These are phyloP conservation scores for Dermatemys mawii DNA, from an alignment of 2,113 vertebrate genomes.

Conservation along the genomic window DNA sequence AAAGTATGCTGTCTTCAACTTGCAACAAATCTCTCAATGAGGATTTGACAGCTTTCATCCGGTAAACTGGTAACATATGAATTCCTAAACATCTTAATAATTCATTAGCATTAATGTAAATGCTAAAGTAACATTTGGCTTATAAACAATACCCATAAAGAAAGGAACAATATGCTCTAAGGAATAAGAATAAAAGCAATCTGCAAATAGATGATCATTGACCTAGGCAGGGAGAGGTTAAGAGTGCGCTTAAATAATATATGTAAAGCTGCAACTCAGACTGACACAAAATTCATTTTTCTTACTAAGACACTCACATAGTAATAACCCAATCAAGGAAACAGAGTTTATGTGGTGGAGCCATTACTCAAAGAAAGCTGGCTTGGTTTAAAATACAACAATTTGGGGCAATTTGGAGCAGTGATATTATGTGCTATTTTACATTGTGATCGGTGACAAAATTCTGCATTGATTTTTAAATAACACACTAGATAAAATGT, in stretches of 20 bases:
- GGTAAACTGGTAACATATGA: background rate
- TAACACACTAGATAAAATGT: slow-evolving; percentile 32
- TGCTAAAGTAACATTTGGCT: slow-evolving; percentile 43
- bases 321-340: slow-evolving; percentile 67
- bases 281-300: slow-evolving; percentile 67
- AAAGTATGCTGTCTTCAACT: background rate
- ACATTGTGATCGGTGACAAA: slow-evolving; percentile 52
- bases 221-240: slow-evolving; percentile 65
- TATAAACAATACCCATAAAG: slow-evolving; percentile 39
- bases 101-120: slow-evolving; percentile 36
- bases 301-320: slow-evolving; percentile 24
- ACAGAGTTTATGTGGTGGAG: slow-evolving; percentile 42
- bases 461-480: slow-evolving; percentile 64
- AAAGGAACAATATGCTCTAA: slow-evolving; percentile 34
- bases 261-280: slow-evolving; percentile 65
- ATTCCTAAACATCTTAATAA: slow-evolving; percentile 50
- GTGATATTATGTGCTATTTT: slow-evolving; percentile 59
- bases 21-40: background rate
- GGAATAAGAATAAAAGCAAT: slow-evolving; percentile 40
- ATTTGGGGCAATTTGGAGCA: slow-evolving; percentile 64
- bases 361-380: slow-evolving; percentile 64
- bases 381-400: slow-evolving; percentile 51
- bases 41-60: background rate
- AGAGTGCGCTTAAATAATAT: slow-evolving; percentile 65
- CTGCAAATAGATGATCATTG: slow-evolving; percentile 40